Evolutionary conservation across 2,888 invertebrate species (phyloP).

Genomic region (Doris montereyensis): DNA sequence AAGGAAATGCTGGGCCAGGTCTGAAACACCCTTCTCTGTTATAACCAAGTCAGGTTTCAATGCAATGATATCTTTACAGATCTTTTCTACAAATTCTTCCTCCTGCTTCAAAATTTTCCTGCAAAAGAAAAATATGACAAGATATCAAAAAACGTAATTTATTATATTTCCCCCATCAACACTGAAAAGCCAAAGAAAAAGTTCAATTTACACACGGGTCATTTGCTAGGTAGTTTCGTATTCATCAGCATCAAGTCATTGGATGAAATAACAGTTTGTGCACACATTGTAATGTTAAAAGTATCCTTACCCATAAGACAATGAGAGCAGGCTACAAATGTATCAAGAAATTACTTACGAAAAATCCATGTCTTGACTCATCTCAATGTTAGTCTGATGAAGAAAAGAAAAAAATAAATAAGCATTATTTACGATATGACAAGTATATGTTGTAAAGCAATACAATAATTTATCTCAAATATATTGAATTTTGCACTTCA

Average conservation of each 20-base stretch:
- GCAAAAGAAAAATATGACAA: constrained; percentile 46
- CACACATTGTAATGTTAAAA: no score
- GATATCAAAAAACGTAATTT: neutral
- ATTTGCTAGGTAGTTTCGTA: no score
- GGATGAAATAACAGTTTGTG: no score
- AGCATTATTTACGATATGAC: no score
- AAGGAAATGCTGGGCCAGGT: constrained; percentile 76
- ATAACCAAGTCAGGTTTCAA: constrained; percentile 96
- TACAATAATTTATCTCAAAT: no score
- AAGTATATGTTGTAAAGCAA: no score
- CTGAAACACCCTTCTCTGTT: constrained; percentile 97
- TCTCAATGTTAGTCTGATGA: constrained; percentile 92
- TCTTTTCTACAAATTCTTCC: constrained; percentile 90
- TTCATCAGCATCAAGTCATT: constrained; percentile 13
- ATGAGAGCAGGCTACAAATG: no score
- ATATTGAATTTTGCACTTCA: neutral
- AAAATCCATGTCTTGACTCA: constrained; percentile 94
- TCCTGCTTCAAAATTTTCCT: constrained; percentile 94
- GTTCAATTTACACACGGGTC: no score
- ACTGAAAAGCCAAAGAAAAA: neutral
- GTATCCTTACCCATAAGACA: no score
- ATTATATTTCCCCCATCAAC: neutral
- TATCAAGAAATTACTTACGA: no score
- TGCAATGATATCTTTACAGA: constrained; percentile 94
- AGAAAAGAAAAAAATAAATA: constrained; percentile 15